Evolutionary conservation across 1,140 invertebrate genomes (phyloP).

Genomic region (Medauroidea extradentata): DNA sequence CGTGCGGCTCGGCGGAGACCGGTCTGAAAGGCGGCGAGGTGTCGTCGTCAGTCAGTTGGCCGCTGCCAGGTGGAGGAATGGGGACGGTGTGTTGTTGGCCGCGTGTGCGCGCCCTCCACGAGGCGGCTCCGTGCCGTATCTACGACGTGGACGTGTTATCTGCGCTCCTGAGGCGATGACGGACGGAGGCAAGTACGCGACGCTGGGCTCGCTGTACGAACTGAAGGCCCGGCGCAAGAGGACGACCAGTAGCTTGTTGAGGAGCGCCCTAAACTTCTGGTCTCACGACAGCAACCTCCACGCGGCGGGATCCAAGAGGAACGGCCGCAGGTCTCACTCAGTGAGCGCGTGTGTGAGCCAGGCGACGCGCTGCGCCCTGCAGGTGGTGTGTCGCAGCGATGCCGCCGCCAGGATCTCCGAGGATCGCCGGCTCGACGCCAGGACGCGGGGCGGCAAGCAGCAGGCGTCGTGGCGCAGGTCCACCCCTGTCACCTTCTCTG

Average conservation of each 20-base stretch:
- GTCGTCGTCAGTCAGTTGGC: not conserved
- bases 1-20: not conserved
- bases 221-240: constrained; percentile 14
- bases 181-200: constrained; percentile 12
- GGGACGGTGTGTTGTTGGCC: not conserved
- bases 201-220: constrained; percentile 26
- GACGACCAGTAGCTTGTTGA: constrained; percentile 1
- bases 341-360: constrained; percentile 20
- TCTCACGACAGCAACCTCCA: constrained; percentile 11
- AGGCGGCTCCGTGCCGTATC: too few relatives aligned
- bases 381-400: constrained; percentile 13
- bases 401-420: not conserved
- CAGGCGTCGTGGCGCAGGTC: not conserved
- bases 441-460: constrained; percentile 4
- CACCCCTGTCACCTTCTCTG: constrained; percentile 9
- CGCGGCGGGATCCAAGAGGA: constrained; percentile 11
- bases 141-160: too few relatives aligned
- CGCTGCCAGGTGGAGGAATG: not conserved
- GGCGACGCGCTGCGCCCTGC: constrained; percentile 21
- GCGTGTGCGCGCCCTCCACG: too few relatives aligned
- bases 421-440: not conserved
- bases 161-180: too few relatives aligned
- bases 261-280: constrained; percentile 7
- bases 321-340: constrained; percentile 8
- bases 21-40: too few relatives aligned